Evolutionary conservation across 2,797 vertebrate species (phyloP).

Genomic region (Sebastolobus alascanus): DNA sequence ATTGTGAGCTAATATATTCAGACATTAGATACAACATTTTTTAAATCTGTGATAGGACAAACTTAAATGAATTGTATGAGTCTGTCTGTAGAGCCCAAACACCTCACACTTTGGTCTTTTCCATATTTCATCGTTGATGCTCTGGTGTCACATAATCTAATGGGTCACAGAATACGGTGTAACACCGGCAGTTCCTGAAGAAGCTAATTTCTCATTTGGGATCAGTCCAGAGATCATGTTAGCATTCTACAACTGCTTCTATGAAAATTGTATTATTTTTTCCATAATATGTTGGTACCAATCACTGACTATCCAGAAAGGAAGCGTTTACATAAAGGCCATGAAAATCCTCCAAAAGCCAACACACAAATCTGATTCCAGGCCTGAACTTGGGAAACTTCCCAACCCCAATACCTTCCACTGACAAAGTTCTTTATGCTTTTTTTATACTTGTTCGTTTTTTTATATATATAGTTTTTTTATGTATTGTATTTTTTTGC

Average conservation of each 20-base stretch:
- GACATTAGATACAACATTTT: neutral
- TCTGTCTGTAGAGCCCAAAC: neutral
- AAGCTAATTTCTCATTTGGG: neutral
- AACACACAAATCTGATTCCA: neutral
- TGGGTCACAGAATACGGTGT: neutral
- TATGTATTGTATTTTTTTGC: neutral
- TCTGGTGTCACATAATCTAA: neutral
- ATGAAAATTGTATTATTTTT: neutral
- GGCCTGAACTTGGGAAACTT: neutral
- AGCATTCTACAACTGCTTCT: neutral
- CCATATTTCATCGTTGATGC: neutral
- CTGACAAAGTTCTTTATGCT: neutral
- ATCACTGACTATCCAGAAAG: neutral
- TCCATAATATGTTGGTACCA: neutral
- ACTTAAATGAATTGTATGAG: neutral
- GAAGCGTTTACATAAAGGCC: neutral
- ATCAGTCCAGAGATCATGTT: neutral
- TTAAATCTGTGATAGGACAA: neutral
- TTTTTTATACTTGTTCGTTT: neutral
- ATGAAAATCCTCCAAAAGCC: neutral
- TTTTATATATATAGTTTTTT: neutral
- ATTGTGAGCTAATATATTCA: neutral
- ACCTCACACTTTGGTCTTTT: no score
- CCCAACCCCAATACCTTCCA: neutral
- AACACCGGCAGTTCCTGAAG: neutral